Percentiles rank a stretch among this genome's conserved stretches.
Evolutionary conservation across 2,888 invertebrate species (phyloP).

Genomic region (Dasysyrphus tricinctus): DNA sequence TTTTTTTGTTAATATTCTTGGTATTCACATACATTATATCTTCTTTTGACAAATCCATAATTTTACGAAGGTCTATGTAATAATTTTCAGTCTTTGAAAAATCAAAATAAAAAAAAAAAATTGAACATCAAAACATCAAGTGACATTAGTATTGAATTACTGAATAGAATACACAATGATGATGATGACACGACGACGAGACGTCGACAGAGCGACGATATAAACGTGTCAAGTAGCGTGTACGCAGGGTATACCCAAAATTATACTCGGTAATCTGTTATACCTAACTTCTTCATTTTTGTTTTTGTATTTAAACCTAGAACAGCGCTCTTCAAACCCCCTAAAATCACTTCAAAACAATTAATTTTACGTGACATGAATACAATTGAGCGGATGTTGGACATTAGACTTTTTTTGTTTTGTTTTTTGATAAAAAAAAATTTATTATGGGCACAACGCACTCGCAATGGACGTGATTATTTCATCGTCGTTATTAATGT

Average conservation of each 20-base stretch:
- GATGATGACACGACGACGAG: neutral
- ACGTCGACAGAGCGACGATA: neutral
- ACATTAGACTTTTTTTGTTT: slow-evolving; percentile 2
- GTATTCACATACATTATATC: neutral
- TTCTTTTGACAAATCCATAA: neutral
- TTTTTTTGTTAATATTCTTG: neutral
- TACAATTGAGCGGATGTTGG: slow-evolving; percentile 59
- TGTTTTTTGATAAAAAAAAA: neutral
- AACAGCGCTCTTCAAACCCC: neutral
- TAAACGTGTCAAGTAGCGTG: neutral
- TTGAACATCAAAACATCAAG: neutral
- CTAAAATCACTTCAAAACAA: slow-evolving; percentile 40
- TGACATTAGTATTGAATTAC: neutral
- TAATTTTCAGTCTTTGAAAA: neutral
- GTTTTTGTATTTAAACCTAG: neutral
- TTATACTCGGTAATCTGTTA: neutral
- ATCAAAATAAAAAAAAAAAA: neutral
- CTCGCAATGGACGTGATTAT: slow-evolving; percentile 1
- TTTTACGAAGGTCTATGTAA: neutral
- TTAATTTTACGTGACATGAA: slow-evolving; percentile 60
- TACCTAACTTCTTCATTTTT: neutral
- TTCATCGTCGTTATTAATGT: neutral
- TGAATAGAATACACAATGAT: neutral
- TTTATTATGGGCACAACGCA: neutral
- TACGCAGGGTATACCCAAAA: too few species aligned